Evolutionary conservation across 2,113 vertebrate genomes (phyloP).

Genomic region (Gobio gobio): DNA sequence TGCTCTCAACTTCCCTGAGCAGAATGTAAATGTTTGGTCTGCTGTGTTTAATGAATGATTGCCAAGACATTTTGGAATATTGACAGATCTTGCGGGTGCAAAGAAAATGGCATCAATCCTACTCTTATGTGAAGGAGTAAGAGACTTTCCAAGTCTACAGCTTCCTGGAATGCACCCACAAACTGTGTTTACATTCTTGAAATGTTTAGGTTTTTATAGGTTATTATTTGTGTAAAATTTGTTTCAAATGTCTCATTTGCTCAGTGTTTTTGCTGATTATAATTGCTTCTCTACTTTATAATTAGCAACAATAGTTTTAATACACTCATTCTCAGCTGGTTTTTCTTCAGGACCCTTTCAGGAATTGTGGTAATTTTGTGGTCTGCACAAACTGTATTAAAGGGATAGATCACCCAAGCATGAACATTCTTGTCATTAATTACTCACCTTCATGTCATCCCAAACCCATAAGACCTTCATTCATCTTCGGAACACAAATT

Average conservation of each 20-base stretch:
- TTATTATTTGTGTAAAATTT: not conserved
- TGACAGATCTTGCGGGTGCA: conserved; percentile 74
- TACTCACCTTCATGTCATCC: no score
- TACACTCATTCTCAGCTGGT: not conserved
- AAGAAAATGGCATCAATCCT: conserved; percentile 53
- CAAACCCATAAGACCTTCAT: no score
- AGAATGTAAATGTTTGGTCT: conserved; percentile 71
- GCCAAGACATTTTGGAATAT: conserved; percentile 62
- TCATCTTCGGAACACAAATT: no score
- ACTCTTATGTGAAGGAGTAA: conserved; percentile 10
- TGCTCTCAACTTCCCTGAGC: conserved; percentile 33
- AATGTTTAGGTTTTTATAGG: not conserved
- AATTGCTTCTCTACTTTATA: not conserved
- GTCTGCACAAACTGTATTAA: not conserved
- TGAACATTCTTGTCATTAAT: no score
- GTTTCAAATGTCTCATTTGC: not conserved
- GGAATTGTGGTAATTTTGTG: not conserved
- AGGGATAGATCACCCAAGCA: no score
- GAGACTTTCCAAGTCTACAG: not conserved
- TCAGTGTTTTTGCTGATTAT: not conserved
- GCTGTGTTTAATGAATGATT: conserved; percentile 56
- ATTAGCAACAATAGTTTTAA: not conserved
- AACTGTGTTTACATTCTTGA: not conserved
- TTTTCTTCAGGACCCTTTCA: not conserved
- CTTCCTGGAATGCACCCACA: not conserved